Conservation (phyloP, 2,888 invertebrate genomes). For the Coronaproctus castanopsis region DNA sequence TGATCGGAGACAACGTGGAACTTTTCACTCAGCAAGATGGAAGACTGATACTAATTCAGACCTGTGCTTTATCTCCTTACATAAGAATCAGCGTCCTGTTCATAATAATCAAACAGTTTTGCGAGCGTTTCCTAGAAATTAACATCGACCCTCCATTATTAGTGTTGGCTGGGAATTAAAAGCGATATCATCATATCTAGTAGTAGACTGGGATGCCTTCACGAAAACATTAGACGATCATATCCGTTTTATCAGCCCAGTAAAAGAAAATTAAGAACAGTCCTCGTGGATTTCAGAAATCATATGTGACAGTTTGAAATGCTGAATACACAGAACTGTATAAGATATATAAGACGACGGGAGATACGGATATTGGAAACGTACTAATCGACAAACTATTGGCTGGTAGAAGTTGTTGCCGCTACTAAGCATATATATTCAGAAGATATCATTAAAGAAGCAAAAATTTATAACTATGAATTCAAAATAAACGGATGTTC, state of each 20-base stretch:
- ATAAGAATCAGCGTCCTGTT: no score
- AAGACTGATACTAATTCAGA: not conserved
- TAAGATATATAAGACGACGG: not conserved
- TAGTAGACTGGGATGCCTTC: not conserved
- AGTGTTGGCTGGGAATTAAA: not conserved
- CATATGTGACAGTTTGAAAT: not conserved
- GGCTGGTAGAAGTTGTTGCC: not conserved
- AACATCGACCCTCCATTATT: not conserved
- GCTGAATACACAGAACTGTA: not conserved
- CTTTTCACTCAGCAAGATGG: not conserved
- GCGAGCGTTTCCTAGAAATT: not conserved
- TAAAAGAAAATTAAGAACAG: not conserved
- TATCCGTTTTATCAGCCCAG: not conserved
- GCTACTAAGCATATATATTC: not conserved
- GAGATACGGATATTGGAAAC: not conserved
- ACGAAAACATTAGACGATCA: not conserved
- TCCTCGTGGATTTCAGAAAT: not conserved
- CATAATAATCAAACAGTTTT: not conserved
- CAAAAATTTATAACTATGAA: no score
- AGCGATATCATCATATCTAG: not conserved
- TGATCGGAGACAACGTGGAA: not conserved
- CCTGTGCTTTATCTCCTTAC: not conserved
- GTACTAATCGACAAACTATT: not conserved
- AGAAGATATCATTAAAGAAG: no score
- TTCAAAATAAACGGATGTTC: no score